Evolutionary conservation across 2,113 vertebrate species (phyloP), one percentile per base, ranked within the genome.

Genomic region (Ceratotherium simum): DNA sequence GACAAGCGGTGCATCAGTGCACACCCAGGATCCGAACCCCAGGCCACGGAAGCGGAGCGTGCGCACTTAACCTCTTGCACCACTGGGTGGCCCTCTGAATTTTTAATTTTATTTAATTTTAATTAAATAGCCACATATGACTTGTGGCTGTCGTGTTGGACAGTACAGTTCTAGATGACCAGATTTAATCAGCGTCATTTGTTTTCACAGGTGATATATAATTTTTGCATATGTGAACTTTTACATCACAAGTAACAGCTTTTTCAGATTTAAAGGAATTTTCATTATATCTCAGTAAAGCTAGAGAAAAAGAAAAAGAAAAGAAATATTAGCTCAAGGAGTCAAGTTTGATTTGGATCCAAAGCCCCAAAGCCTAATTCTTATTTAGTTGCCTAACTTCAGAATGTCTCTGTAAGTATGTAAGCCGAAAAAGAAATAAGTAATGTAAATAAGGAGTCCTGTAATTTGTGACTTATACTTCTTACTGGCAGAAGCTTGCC

Each of bases 291-390:
- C 29, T 58, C 48, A 82, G 3, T 82, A 75, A 82, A 87, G 73
- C 14, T 27, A 5, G 39, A 79, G 13, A 39, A 27, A 70, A 27
- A 48, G 29, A 81, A 42, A 42, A 42, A 95, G 13, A 89, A 84
- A 93, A 87, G 60, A 88, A 94, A 89, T 89, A 82, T 78, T 96
- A 95, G n/a, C 81, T 97, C 39, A 80, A 73, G 36, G 54, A 94
- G 84, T 96, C 69, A 84, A 82, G 54, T 92, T 81, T 79, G 76
- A 84, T 97, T 94, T 95, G 42, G 89, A 90, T 65, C 75, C 90
- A 87, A 96, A 97, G 23, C 46, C 39, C 27, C 31, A 94, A 96
- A 83, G 29, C 14, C 89, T 96, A 85, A 85, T 95, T 96, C 83
- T 64, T 81, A 95, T 69, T 93, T 64, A 90, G 92, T 95, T 91